A percentile compares a stretch with the other conserved stretches of the same genome.
Evolutionary conservation across 2,797 vertebrate species (phyloP).

Genomic region (Macropus fuliginosus): DNA sequence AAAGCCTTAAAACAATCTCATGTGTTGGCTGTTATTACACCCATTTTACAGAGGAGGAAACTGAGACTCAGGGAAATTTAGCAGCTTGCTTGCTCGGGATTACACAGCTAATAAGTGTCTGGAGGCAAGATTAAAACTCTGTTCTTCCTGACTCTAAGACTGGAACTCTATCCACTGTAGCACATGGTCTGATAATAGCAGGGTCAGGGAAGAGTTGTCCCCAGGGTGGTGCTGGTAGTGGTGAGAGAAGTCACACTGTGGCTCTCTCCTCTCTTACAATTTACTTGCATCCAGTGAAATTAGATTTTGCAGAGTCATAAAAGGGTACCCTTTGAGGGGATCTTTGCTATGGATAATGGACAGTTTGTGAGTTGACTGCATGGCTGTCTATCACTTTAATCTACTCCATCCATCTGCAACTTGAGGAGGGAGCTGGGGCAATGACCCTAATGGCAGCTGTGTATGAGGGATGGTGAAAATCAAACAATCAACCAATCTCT

Average conservation of each 20-base stretch:
- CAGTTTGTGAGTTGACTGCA: not conserved
- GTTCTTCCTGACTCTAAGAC: not conserved
- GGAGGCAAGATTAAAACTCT: not conserved
- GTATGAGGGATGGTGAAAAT: not conserved
- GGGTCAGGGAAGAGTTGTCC: no score
- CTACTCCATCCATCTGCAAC: not conserved
- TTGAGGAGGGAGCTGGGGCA: not conserved
- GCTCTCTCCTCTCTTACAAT: not conserved
- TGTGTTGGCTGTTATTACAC: not conserved
- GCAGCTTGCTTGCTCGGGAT: not conserved
- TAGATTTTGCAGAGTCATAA: not conserved
- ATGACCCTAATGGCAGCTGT: not conserved
- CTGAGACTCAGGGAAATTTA: not conserved
- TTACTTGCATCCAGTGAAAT: not conserved
- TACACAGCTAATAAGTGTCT: not conserved
- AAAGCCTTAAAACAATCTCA: not conserved
- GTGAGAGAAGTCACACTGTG: not conserved
- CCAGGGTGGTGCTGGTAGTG: not conserved
- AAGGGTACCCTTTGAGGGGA: not conserved
- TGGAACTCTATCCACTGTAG: not conserved
- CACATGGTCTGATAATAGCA: no score
- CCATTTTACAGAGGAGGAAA: not conserved
- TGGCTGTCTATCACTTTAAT: not conserved
- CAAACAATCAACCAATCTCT: not conserved
- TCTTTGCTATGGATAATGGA: not conserved